Base-by-base conservation (phyloP, 2,888 invertebrate genomes). In the Drosophila phalerata region DNA sequence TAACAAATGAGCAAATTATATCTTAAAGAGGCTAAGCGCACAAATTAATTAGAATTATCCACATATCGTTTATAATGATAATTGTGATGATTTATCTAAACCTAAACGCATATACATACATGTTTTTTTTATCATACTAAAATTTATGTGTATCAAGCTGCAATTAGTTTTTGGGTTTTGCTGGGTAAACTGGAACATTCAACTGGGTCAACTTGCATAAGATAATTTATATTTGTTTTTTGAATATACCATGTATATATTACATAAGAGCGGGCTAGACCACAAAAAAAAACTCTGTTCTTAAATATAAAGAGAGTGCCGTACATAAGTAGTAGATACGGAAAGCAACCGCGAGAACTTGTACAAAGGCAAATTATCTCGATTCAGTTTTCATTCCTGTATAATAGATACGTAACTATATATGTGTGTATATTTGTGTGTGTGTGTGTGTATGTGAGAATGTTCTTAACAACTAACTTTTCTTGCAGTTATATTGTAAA, bases 161-260 rank as follows among this genome's bases (percentile, higher is more conserved):
- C 38, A 52, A 53, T 40, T 53, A 53, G 53, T 38, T 40, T 40
- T 51, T 40, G 17, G 8, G 40, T 52, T 66, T 45, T 68, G 60
- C 53, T 56, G 49, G 66, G 22, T 43, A 64, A 80, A 75, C 85
- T 81, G 85, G 76, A 85, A 85, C 81, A 69, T 69, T 76, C 43
- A 81, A 84, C 85, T 85, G 75, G 85, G 81, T 69, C 76, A 62
- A 76, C 67, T 66, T 57, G 65, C 49, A 43, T 69, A 52, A 48
- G 49, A 49, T 69, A 63, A 17, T 56, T 42, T 63, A 47, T 63
- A 25, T 60, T 19, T 55, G 25, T 51, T 58, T 43, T 9, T 51
- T 10, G n/a, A 51, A 56, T 69, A 75, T 75, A 70, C 65, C 63
- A 52, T 48, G 62, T 66, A 72, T 72, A 72, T 71, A 72, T 64